A percentile compares a stretch with the other conserved stretches of the same genome.
phyloP scores from a whole-genome alignment of 2,888 invertebrate species.

The Pammene aurita region DNA sequence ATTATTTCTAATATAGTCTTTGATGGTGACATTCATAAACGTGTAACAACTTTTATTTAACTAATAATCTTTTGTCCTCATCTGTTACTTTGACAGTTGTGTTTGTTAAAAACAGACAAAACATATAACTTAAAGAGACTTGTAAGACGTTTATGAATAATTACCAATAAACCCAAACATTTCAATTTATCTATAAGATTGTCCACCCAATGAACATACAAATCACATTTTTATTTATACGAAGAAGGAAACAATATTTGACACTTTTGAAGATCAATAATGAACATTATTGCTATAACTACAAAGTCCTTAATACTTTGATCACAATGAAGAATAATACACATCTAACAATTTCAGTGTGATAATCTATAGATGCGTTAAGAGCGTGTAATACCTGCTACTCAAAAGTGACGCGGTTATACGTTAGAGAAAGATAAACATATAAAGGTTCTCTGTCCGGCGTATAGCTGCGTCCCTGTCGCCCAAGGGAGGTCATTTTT shows the following conservation, averaged over 20 bases:
- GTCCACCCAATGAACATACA: slow-evolving; percentile 11
- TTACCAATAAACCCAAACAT: background rate
- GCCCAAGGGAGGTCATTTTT: slow-evolving; percentile 13
- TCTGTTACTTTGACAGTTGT: background rate
- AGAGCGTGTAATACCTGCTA: slow-evolving; percentile 49
- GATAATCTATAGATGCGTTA: slow-evolving; percentile 49
- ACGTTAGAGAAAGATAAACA: slow-evolving; percentile 6
- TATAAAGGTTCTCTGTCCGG: slow-evolving; percentile 3
- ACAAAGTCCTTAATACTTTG: slow-evolving; percentile 76
- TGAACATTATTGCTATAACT: slow-evolving; percentile 74
- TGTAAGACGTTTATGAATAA: too few relatives aligned
- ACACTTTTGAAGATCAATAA: slow-evolving; percentile 56
- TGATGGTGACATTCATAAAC: too few relatives aligned
- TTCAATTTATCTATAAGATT: background rate
- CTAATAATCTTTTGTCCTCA: background rate
- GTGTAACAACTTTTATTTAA: background rate
- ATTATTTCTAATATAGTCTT: too few relatives aligned
- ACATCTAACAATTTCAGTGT: slow-evolving; percentile 52
- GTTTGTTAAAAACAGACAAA: background rate
- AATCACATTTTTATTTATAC: slow-evolving; percentile 43
- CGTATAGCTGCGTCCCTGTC: slow-evolving; percentile 11
- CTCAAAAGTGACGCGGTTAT: slow-evolving; percentile 13
- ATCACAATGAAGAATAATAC: slow-evolving; percentile 70
- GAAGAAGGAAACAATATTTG: slow-evolving; percentile 52
- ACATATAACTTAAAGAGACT: too few relatives aligned